Percentiles rank a stretch among this genome's conserved stretches.
Evolutionary conservation across 2,888 invertebrate genomes (phyloP).

Genomic region (Macaria notata): DNA sequence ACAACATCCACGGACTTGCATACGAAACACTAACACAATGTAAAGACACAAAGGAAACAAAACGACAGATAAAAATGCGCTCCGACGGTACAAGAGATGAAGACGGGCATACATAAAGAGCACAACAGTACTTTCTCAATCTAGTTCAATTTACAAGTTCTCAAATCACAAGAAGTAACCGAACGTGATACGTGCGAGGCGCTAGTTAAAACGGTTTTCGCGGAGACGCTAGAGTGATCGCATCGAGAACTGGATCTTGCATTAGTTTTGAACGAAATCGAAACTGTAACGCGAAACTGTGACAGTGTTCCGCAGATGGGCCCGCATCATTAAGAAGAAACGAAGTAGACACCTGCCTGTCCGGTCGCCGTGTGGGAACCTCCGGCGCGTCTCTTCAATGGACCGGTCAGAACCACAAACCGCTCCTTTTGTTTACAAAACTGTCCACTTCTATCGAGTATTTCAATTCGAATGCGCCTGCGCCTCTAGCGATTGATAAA

Average conservation of each 20-base stretch:
- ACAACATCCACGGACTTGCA: background rate
- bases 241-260: constrained; percentile 46
- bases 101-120: too few relatives aligned
- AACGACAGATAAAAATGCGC: too few relatives aligned
- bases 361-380: constrained; percentile 69
- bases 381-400: constrained; percentile 63
- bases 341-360: constrained; percentile 63
- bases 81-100: too few relatives aligned
- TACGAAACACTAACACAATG: constrained; percentile 1
- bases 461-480: constrained; percentile 54
- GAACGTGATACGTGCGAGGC: too few relatives aligned
- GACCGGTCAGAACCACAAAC: constrained; percentile 50
- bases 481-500: constrained; percentile 60
- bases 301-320: constrained; percentile 54
- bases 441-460: constrained; percentile 74
- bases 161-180: too few relatives aligned
- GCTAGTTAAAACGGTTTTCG: background rate
- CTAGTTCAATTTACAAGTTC: too few relatives aligned
- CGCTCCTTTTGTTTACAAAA: constrained; percentile 77
- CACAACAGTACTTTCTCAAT: too few relatives aligned
- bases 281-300: constrained; percentile 52
- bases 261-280: constrained; percentile 56
- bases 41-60: too few relatives aligned
- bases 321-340: constrained; percentile 51
- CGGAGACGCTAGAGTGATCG: constrained; percentile 42